These are phyloP conservation scores for Hippocampus abdominalis DNA, from an alignment of 2,113 vertebrate species.

Conservation along the genomic window DNA sequence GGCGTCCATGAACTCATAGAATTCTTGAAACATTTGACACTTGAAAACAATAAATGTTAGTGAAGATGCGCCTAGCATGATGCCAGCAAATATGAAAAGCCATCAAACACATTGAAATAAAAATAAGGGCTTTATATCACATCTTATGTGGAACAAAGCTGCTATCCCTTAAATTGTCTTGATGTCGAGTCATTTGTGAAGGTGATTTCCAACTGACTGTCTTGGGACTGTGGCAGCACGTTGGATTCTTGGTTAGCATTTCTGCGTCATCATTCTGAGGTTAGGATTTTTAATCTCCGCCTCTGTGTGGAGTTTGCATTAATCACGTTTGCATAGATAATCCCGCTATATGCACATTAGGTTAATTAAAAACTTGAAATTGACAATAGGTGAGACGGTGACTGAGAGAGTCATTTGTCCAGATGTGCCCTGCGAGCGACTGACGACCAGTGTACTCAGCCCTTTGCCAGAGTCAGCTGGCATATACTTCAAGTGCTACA, in stretches of 20 bases:
- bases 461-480: too few species aligned
- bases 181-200: neutral
- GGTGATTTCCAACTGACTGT: neutral
- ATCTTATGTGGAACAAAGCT: conserved; percentile 11
- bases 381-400: too few species aligned
- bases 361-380: too few species aligned
- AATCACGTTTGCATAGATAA: too few species aligned
- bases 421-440: neutral
- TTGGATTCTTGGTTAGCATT: neutral
- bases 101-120: conserved; percentile 15
- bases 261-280: neutral
- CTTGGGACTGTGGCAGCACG: neutral
- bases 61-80: conserved; percentile 29
- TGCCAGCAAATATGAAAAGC: conserved; percentile 17
- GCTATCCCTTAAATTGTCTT: conserved; percentile 13
- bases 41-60: conserved; percentile 51
- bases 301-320: too few species aligned
- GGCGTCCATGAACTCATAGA: conserved; percentile 35
- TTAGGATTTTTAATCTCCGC: too few species aligned
- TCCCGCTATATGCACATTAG: too few species aligned
- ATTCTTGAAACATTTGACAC: conserved; percentile 49
- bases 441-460: neutral
- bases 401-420: too few species aligned
- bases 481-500: too few species aligned
- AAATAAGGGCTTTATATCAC: conserved; percentile 17